Evolutionary conservation across 1,140 invertebrate species (phyloP).

Genomic region (Bathynomus jamesi): DNA sequence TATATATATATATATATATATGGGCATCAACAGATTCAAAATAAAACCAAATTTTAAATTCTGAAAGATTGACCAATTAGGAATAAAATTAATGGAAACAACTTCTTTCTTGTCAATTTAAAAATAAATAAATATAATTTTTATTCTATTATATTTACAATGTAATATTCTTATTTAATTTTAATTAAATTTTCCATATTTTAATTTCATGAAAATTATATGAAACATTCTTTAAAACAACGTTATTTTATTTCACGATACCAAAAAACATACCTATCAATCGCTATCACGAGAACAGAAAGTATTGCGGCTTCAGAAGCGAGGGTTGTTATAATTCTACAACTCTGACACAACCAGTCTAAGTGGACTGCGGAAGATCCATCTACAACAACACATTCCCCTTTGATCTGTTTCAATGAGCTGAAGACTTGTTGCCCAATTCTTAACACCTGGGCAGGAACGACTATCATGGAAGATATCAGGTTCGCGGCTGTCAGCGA

Average conservation of each 20-base stretch:
- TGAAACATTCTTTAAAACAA: too few species aligned
- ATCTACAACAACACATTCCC: background rate
- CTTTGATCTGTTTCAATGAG: background rate
- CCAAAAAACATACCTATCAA: conserved; percentile 11
- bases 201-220: too few species aligned
- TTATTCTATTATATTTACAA: too few species aligned
- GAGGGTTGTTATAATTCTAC: conserved; percentile 1
- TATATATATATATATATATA: conserved; percentile 8
- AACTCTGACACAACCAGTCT: conserved; percentile 11
- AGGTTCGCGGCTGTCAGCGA: conserved; percentile 52
- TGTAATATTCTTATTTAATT: too few species aligned
- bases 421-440: conserved; percentile 15
- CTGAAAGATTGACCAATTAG: background rate
- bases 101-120: too few species aligned
- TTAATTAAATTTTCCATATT: too few species aligned
- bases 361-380: background rate
- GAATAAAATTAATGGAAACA: too few species aligned
- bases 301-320: conserved; percentile 5
- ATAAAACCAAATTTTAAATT: background rate
- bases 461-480: conserved; percentile 47
- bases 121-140: too few species aligned
- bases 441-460: conserved; percentile 45
- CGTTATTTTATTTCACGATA: too few species aligned
- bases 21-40: background rate
- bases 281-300: conserved; percentile 6